These are phyloP conservation scores for Drosophila fulvimacula DNA, from an alignment of 2,888 invertebrate genomes.

Conservation along the genomic window DNA sequence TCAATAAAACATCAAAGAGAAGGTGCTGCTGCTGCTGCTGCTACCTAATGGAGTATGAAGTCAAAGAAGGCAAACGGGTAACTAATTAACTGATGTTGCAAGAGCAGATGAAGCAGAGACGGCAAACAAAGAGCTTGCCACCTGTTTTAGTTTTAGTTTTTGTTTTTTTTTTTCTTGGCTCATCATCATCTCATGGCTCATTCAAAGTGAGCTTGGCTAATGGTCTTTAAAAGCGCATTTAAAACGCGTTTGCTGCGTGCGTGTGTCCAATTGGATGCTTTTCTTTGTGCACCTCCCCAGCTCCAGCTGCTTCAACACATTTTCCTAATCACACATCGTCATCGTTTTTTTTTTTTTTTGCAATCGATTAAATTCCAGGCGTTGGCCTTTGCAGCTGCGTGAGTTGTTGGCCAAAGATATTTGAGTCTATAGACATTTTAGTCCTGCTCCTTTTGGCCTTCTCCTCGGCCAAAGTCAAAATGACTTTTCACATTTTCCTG, in stretches of 20 bases:
- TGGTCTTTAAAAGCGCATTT: conserved; percentile 73
- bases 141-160: conserved; percentile 56
- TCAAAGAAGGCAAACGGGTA: conserved; percentile 27
- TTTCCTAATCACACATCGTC: conserved; percentile 48
- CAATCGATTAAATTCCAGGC: conserved; percentile 54
- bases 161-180: conserved; percentile 13
- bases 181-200: conserved; percentile 30
- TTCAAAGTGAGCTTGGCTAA: conserved; percentile 29
- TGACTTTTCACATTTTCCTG: conserved; percentile 39
- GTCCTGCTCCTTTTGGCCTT: conserved; percentile 19
- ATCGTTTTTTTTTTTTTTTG: conserved; percentile 25
- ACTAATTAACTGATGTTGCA: conserved; percentile 45
- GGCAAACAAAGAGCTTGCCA: conserved; percentile 36
- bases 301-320: background rate
- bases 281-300: background rate
- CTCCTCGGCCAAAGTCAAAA: background rate
- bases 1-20: conserved; percentile 73
- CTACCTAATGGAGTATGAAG: conserved; percentile 18
- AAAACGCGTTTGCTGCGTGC: conserved; percentile 66
- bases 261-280: conserved; percentile 48
- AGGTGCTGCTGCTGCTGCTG: conserved; percentile 6
- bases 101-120: conserved; percentile 11
- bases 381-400: conserved; percentile 16
- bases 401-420: conserved; percentile 4
- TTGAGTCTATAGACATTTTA: conserved; percentile 4